A percentile compares a stretch with the other conserved stretches of the same genome.
Evolutionary conservation across 2,113 vertebrate species (phyloP).

Genomic region (Petroica traversi): DNA sequence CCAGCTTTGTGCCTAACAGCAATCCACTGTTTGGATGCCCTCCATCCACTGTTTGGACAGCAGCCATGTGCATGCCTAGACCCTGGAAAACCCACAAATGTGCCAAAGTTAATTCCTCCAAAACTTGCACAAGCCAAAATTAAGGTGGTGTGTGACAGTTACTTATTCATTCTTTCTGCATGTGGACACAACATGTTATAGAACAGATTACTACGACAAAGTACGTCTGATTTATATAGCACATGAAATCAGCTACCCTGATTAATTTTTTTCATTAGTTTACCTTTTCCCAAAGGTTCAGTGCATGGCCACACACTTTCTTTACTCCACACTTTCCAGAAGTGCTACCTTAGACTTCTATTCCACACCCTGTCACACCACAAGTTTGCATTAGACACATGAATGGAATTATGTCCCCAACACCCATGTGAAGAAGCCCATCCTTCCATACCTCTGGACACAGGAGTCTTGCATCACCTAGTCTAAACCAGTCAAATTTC

Average conservation of each 20-base stretch:
- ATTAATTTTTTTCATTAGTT: not conserved
- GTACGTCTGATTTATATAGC: not conserved
- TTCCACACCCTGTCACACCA: not conserved
- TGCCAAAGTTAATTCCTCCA: not conserved
- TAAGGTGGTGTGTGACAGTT: not conserved
- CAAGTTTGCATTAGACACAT: not conserved
- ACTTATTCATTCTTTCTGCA: not conserved
- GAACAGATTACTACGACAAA: not conserved
- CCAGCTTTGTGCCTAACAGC: not conserved
- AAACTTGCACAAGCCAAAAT: not conserved
- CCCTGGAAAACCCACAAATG: not conserved
- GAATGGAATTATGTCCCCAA: not conserved
- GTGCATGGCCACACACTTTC: not conserved
- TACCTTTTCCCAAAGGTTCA: not conserved
- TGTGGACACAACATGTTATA: rapidly evolving
- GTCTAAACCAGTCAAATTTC: not conserved
- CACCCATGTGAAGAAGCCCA: not conserved
- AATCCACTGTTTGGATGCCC: rapidly evolving
- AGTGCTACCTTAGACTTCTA: not conserved
- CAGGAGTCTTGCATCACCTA: not conserved
- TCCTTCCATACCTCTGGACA: not conserved
- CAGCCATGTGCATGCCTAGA: not conserved
- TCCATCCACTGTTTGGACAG: not conserved
- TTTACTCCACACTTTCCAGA: not conserved
- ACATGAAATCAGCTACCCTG: not conserved